phyloP scores from a whole-genome alignment of 2,113 vertebrate species.

The Ariopsis seemanni region DNA sequence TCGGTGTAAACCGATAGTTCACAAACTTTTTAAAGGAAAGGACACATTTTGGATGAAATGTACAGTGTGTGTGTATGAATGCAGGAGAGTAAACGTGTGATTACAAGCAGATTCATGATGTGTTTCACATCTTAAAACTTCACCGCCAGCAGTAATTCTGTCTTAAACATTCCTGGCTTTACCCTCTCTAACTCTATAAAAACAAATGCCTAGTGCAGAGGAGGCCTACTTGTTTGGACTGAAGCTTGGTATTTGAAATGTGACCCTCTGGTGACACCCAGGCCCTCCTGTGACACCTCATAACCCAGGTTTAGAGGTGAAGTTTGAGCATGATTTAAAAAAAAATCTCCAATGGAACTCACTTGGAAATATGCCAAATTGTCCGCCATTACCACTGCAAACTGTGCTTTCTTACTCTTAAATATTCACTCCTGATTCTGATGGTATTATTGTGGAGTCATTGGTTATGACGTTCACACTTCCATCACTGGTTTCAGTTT shows the following conservation, averaged over 20 bases:
- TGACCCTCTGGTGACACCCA: neutral
- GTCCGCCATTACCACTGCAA: neutral
- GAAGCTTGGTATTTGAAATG: neutral
- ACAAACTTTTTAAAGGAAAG: neutral
- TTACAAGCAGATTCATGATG: neutral
- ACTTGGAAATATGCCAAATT: neutral
- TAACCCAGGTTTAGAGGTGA: slow-evolving; percentile 3
- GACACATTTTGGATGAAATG: neutral
- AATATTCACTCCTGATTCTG: neutral
- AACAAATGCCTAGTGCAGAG: neutral
- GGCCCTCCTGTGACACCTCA: neutral
- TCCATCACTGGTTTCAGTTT: neutral
- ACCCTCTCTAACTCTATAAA: neutral
- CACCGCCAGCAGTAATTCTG: neutral
- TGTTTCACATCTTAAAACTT: neutral
- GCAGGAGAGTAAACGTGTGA: neutral
- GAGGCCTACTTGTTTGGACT: neutral
- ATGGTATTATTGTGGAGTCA: neutral
- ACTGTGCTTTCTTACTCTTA: neutral
- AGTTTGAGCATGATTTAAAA: slow-evolving; percentile 13
- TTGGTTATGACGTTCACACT: neutral
- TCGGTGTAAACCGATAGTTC: too few relatives aligned
- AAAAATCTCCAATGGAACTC: neutral
- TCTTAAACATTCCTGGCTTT: slow-evolving; percentile 3
- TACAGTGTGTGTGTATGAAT: neutral